Evolutionary conservation across 1,140 invertebrate genomes (phyloP), one percentile per base, ranked within the genome.

Genomic region (Zophobas atratus): DNA sequence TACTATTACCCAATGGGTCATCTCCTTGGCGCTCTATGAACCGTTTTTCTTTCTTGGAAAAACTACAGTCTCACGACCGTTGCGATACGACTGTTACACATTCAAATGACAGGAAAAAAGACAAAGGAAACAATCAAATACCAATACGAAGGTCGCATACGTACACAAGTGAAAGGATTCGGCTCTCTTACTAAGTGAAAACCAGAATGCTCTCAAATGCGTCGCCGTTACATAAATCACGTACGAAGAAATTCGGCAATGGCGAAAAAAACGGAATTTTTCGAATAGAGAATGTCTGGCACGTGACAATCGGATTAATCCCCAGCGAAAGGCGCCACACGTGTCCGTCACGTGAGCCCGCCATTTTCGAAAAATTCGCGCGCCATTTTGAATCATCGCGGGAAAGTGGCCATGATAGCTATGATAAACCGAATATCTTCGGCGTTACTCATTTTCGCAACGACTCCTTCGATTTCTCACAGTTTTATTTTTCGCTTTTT

Each of bases 121-220:
- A 76, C 75, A 76, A 76, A 63, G 60, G 75, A 67, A 76, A 70
- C 75, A 70, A 76, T 70, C 49, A 76, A 76, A 76, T 76, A 55
- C 75, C 75, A 76, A 39, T 39, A 49, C 75, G 75, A 76, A 76
- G 75, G 75, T 76, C 75, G 60, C 39, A 34, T 51, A 46, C 43
- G 35, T 51, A 39, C 55, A 34, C 20, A 20, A 70, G 75, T 76
- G 75, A 76, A 76, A 76, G 75, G 75, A 76, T 70, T 39, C 41
- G 49, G 49, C 49, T 51, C 49, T 51, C 49, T 46, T 57, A 33
- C 55, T 36, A 39, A 39, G 57, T 63, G 57, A 63, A 63, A 63
- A 63, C 57, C 34, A 39, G 57, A 63, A 63, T 43, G 39, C 38
- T 43, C 38, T 43, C n/a, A 36, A 43, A 41, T 43, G 43, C 38